Base-by-base conservation (phyloP, 2,797 vertebrate genomes). In the Gallinago nigripennis region DNA sequence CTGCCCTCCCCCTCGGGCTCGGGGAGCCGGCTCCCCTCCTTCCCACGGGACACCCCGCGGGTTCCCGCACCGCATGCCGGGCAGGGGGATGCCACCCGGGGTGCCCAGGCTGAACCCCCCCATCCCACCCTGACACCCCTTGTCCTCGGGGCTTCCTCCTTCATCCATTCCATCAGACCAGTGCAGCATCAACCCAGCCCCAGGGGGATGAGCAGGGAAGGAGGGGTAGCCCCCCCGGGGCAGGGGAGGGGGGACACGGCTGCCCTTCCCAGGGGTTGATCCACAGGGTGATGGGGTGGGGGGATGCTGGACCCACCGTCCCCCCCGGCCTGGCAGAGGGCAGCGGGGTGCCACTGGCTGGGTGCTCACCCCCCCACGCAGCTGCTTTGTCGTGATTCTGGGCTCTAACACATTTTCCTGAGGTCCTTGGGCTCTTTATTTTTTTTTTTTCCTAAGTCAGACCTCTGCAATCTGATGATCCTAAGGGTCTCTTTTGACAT, bases 201-300 rank as follows among this genome's bases (percentile, higher is more conserved):
- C 2, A 20, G 43, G 63, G 37, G 15, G 2, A 6, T 0, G 31
- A 31, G 37, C 1, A 5, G 24, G 2, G 10, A 25, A 43, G 60
- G 61, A 6, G 31, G 0, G 6, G 20, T 4, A 4, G 6, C 1
- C 3, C 30, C 1, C 3, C 30, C 2, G 2, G 3, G 27, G 45
- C 27, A 15, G 65, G 30, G 2, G 10, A 27, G 0, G 39, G 0
- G 5, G 20, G 6, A 16, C 65, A 1, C 0, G 5, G 7, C 43
- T 6, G 48, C 20, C 5, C 41, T 18, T 31, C 30, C 21, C 0
- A 0, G 25, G 31, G 8, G 30, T 24, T 16, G 53, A 39, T 16
- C 68, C 5, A 2, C 3, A 1, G 21, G 5, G 18, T 7, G 18
- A 33, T 6, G 8, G 6, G 33, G n/a, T 0, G 21, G 15, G 21